Base-by-base conservation (phyloP, 23 tunicate genomes). In the Ascidia mentula region DNA sequence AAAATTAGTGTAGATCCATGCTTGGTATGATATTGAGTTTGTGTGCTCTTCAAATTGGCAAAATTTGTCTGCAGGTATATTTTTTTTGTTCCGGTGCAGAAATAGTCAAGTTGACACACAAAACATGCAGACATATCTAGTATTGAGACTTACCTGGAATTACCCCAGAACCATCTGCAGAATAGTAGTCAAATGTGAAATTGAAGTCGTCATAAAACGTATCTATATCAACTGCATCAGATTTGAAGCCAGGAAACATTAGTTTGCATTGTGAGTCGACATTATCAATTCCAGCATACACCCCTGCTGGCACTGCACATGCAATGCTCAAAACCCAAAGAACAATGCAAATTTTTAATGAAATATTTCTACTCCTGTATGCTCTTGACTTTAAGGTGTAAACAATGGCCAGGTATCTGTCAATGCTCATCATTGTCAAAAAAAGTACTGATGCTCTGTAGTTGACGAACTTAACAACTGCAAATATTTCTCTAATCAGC, bases 371-470 rank as follows among this genome's bases (percentile, higher is more conserved):
- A 12, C 87, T 92, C 73, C 97, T 72, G 79, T 86, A 87, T 34
- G 46, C 78, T 45, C 86, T 59, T 32, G 97, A 82, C 69, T 79
- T 59, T 38, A 92, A 36, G 59, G 89, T 40, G 59, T 82, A 84
- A 26, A 92, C 97, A 31, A 87, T 87, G 24, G 91, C 97, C 75
- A 92, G 53, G 79, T 45, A 87, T 34, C 97, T 82, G 59, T 92
- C 97, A n/a, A 83, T 40, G 73, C 92, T 92, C 97, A 92, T 87
- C 60, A 61, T 85, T 20, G 97, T 92, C 32, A 92, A 69, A 38
- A 92, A 83, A 0, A 77, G 69, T 20, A 92, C 87, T 17, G 97
- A 92, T 7, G 97, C 89, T 31, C 89, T 75, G 74, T 65, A 92
- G 85, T 82, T 87, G 77, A 92, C 36, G 79, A 82, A 85, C 69